Conservation (phyloP, 1,140 invertebrate genomes). For the Venustaconcha ellipsiformis region DNA sequence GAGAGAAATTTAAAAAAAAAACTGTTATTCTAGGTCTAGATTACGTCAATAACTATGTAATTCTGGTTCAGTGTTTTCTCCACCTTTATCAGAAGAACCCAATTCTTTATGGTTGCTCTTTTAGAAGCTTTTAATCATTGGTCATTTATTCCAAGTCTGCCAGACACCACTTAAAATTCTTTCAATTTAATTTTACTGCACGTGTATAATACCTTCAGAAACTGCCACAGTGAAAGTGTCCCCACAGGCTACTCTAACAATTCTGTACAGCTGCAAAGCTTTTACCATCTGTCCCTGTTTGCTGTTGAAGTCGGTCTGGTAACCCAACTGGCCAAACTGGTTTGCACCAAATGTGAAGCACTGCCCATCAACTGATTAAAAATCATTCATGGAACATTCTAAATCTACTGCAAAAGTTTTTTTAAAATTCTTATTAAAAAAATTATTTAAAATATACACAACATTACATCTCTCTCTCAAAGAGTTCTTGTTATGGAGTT, state of each 20-base stretch:
- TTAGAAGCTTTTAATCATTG: background rate
- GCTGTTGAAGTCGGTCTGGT: slow-evolving; percentile 39
- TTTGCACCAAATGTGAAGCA: slow-evolving; percentile 67
- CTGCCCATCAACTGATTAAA: slow-evolving; percentile 57
- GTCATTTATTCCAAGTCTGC: background rate
- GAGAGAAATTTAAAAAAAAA: too few relatives aligned
- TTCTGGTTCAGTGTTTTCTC: too few relatives aligned
- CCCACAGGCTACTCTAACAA: slow-evolving; percentile 72
- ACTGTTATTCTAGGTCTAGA: too few relatives aligned
- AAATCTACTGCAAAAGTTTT: background rate
- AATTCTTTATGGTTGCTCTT: too few relatives aligned
- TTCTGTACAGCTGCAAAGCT: slow-evolving; percentile 39
- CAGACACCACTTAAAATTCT: background rate
- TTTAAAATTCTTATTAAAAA: background rate
- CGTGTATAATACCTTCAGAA: slow-evolving; percentile 66
- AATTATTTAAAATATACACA: background rate
- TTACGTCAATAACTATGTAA: too few relatives aligned
- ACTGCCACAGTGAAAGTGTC: slow-evolving; percentile 78
- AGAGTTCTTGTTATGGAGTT: too few relatives aligned
- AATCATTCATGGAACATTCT: background rate
- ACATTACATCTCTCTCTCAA: too few relatives aligned
- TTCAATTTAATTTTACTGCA: background rate
- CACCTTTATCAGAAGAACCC: too few relatives aligned
- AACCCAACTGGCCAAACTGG: slow-evolving; percentile 70
- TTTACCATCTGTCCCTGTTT: slow-evolving; percentile 50